phyloP scores from a whole-genome alignment of 2,113 vertebrate species.

The Uropsilus gracilis region DNA sequence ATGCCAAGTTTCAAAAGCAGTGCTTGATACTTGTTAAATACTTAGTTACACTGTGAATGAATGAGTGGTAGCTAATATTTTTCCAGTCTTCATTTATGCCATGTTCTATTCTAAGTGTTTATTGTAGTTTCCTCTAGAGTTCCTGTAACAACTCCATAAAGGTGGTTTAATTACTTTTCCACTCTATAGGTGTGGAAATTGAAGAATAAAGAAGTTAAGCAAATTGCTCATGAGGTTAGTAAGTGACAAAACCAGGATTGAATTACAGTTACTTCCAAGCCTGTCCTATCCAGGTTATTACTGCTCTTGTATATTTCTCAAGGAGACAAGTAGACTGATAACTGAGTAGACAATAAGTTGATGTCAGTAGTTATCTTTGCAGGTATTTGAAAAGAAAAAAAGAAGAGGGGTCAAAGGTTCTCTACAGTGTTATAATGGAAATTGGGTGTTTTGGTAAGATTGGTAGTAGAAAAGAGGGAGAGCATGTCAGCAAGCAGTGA shows the following conservation, averaged over 20 bases:
- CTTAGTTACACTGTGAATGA: not conserved
- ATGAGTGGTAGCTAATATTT: not conserved
- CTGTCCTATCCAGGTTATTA: not conserved
- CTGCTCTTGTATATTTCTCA: not conserved
- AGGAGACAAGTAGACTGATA: not conserved
- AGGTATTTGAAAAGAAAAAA: not conserved
- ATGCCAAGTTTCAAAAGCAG: not conserved
- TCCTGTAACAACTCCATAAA: not conserved
- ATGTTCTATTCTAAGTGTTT: not conserved
- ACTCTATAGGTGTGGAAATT: not conserved
- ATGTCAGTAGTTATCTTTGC: not conserved
- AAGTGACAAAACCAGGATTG: not conserved
- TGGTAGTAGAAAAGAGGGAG: not conserved
- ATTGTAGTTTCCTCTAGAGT: not conserved
- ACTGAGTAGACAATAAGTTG: not conserved
- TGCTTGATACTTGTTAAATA: not conserved
- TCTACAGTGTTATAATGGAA: not conserved
- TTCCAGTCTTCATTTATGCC: not conserved
- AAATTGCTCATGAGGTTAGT: not conserved
- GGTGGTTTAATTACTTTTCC: not conserved
- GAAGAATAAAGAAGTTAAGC: not conserved
- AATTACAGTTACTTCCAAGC: not conserved
- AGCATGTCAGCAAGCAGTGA: not conserved
- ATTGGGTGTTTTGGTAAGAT: not conserved
- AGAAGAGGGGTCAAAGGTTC: not conserved